Conservation (phyloP, 2,888 invertebrate species). For the Lysandra bellargus region DNA sequence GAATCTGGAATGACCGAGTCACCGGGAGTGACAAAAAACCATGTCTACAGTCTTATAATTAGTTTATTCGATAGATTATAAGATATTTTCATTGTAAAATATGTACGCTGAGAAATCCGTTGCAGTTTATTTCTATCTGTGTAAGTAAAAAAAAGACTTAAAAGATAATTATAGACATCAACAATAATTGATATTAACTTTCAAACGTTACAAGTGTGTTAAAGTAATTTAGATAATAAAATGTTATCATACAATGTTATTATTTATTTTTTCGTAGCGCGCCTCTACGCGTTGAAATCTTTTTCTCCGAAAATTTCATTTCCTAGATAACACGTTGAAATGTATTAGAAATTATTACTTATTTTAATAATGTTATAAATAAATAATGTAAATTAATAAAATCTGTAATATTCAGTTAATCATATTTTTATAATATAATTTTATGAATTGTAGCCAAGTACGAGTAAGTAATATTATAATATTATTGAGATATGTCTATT, state of each 20-base stretch:
- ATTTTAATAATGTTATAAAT: neutral
- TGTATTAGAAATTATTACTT: neutral
- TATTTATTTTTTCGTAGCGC: neutral
- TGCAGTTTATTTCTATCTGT: too few relatives aligned
- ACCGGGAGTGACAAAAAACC: constrained; percentile 6
- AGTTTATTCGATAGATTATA: neutral
- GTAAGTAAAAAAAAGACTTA: neutral
- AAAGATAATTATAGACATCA: too few relatives aligned
- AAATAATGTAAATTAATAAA: neutral
- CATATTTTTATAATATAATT: too few relatives aligned
- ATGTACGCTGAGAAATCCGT: neutral
- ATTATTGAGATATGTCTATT: neutral
- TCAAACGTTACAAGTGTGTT: neutral
- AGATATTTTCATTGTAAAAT: neutral
- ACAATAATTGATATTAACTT: neutral
- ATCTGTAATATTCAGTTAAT: too few relatives aligned
- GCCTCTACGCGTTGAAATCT: constrained; percentile 22
- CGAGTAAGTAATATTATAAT: too few relatives aligned
- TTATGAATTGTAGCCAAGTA: too few relatives aligned
- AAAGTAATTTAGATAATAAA: too few relatives aligned
- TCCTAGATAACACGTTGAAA: neutral
- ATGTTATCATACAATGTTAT: too few relatives aligned
- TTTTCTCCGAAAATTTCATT: constrained; percentile 3
- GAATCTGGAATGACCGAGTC: constrained; percentile 28
- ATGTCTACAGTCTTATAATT: neutral